A percentile compares a stretch with the other conserved stretches of the same genome.
phyloP scores from a whole-genome alignment of 2,113 vertebrate genomes.

The Pangasianodon gigas region DNA sequence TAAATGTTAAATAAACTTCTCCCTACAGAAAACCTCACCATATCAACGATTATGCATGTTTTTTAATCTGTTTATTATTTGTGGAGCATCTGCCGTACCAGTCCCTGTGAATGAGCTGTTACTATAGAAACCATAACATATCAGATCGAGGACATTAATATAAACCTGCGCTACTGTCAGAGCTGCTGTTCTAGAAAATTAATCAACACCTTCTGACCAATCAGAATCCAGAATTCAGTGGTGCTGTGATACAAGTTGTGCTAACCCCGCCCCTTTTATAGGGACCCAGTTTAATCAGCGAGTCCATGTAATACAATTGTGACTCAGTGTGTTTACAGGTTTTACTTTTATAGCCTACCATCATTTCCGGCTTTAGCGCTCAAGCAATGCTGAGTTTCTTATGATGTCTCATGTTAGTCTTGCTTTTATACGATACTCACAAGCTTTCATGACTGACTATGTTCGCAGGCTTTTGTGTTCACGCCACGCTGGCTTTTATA shows the following conservation, averaged over 20 bases:
- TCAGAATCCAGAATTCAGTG: not conserved
- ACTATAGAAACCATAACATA: not conserved
- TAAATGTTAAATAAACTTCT: not conserved
- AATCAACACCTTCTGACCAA: not conserved
- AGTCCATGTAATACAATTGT: not conserved
- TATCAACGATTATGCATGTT: not conserved
- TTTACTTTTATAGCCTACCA: not conserved
- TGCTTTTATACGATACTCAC: not conserved
- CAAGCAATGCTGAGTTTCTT: not conserved
- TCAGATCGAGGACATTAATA: not conserved
- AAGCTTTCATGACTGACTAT: not conserved
- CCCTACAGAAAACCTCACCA: not conserved
- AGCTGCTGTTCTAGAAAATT: not conserved
- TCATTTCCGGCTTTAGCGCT: not conserved
- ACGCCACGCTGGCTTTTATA: conserved; percentile 34
- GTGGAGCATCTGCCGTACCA: not conserved
- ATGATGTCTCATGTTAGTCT: not conserved
- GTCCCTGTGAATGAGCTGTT: not conserved
- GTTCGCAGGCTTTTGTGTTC: conserved; percentile 19
- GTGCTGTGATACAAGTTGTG: not conserved
- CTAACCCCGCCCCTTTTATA: not conserved
- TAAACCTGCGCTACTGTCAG: not conserved
- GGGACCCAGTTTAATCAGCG: not conserved
- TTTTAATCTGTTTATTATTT: not conserved
- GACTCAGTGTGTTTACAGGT: not conserved